These are phyloP conservation scores for Notodonta ziczac DNA, from an alignment of 2,888 invertebrate genomes.

Conservation along the genomic window DNA sequence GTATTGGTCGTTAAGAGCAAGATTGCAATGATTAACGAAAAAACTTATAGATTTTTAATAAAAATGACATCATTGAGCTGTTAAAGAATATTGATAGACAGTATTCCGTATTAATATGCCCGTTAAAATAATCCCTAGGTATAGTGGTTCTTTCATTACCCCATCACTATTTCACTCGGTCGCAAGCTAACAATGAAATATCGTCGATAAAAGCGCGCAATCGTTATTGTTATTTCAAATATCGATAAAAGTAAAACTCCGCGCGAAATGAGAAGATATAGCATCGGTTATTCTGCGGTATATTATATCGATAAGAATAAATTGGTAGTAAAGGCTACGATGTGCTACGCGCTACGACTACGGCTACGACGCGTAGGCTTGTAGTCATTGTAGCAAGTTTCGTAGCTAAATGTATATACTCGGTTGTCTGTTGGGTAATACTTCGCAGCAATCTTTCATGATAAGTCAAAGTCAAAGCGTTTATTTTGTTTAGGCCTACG, in stretches of 20 bases:
- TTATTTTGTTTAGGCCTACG: too few species aligned
- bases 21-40: too few species aligned
- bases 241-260: slow-evolving; percentile 58
- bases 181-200: slow-evolving; percentile 49
- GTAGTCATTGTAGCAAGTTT: not conserved
- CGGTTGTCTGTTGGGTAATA: too few species aligned
- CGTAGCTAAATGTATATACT: not conserved
- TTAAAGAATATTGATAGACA: not conserved
- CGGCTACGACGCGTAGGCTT: slow-evolving; percentile 25
- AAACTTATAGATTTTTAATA: too few species aligned
- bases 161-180: slow-evolving; percentile 26
- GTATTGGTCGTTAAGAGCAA: too few species aligned
- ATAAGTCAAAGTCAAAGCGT: too few species aligned
- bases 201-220: slow-evolving; percentile 56
- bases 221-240: slow-evolving; percentile 58
- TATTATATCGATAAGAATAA: slow-evolving; percentile 9
- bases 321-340: not conserved
- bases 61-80: slow-evolving; percentile 12
- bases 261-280: slow-evolving; percentile 42
- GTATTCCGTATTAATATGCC: not conserved
- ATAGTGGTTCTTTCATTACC: slow-evolving; percentile 27
- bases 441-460: too few species aligned
- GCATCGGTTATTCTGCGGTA: slow-evolving; percentile 17
- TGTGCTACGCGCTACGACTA: slow-evolving; percentile 25
- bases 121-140: slow-evolving; percentile 24